Conservation (phyloP, 2,888 invertebrate genomes). For the Coecobrya sp. region DNA sequence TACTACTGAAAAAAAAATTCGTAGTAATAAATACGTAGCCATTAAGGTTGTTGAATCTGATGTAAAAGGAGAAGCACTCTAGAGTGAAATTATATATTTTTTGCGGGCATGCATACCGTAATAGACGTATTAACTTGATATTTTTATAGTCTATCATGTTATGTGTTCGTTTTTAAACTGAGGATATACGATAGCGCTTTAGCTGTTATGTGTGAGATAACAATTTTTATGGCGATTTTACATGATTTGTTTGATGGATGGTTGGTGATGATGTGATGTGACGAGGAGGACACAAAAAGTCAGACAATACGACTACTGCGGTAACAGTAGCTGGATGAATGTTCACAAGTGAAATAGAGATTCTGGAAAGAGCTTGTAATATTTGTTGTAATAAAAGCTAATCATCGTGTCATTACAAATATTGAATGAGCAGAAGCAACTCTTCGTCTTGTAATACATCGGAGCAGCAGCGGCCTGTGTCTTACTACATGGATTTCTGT, state of each 20-base stretch:
- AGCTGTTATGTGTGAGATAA: background rate
- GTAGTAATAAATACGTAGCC: background rate
- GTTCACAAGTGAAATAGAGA: conserved; percentile 40
- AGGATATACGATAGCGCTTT: background rate
- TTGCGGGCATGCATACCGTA: background rate
- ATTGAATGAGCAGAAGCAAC: conserved; percentile 42
- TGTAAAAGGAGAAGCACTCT: background rate
- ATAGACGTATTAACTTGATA: too few relatives aligned
- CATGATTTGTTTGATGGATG: conserved; percentile 27
- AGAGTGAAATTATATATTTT: background rate
- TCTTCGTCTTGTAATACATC: too few relatives aligned
- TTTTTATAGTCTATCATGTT: too few relatives aligned
- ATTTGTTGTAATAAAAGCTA: conserved; percentile 60
- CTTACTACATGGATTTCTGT: conserved; percentile 14
- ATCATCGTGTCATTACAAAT: conserved; percentile 54
- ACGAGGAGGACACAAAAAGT: conserved; percentile 52
- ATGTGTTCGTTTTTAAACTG: conserved; percentile 1
- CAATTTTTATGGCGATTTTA: conserved; percentile 26
- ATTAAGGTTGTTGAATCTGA: background rate
- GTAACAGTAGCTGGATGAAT: conserved; percentile 67
- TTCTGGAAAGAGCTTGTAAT: conserved; percentile 42
- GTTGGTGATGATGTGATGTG: conserved; percentile 47
- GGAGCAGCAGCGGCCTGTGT: conserved; percentile 3
- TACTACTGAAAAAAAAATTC: background rate
- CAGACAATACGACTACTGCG: conserved; percentile 26